Evolutionary conservation across 2,797 vertebrate species (phyloP).

Genomic region (Falco biarmicus): DNA sequence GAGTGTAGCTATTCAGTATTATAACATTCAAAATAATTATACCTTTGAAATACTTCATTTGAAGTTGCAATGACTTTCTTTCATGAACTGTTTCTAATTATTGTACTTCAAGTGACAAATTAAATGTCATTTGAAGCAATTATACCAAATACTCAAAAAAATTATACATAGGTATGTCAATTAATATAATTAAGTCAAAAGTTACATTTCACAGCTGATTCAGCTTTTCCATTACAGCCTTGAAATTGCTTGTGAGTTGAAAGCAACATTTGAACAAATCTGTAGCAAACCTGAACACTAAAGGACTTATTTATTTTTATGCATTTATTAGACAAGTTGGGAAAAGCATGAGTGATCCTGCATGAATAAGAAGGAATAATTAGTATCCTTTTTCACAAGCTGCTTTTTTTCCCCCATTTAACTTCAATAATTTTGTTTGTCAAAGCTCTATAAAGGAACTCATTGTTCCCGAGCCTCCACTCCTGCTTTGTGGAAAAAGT

Average conservation of each 20-base stretch:
- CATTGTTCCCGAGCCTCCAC: neutral
- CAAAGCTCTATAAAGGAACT: neutral
- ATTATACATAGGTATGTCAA: constrained; percentile 73
- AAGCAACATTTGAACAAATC: constrained; percentile 39
- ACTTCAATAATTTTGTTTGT: constrained; percentile 25
- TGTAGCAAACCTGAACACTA: neutral
- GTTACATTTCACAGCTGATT: constrained; percentile 63
- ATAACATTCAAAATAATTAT: constrained; percentile 75
- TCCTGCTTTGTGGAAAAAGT: constrained; percentile 29
- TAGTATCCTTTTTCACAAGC: neutral
- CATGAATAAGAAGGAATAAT: constrained; percentile 11
- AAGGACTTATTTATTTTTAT: constrained; percentile 7
- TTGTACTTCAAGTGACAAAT: constrained; percentile 79
- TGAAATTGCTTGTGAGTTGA: constrained; percentile 27
- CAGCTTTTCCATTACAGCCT: constrained; percentile 53
- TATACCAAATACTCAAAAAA: constrained; percentile 76
- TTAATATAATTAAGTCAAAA: constrained; percentile 78
- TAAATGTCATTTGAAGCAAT: constrained; percentile 81
- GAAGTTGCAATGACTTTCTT: constrained; percentile 75
- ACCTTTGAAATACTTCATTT: constrained; percentile 75
- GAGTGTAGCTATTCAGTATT: constrained; percentile 34
- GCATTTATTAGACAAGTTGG: neutral
- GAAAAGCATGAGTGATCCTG: neutral
- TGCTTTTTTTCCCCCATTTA: neutral
- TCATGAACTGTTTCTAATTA: constrained; percentile 78